Evolutionary conservation across 2,888 invertebrate species (phyloP), one percentile per base, ranked within the genome.

Genomic region (Hyalella azteca): DNA sequence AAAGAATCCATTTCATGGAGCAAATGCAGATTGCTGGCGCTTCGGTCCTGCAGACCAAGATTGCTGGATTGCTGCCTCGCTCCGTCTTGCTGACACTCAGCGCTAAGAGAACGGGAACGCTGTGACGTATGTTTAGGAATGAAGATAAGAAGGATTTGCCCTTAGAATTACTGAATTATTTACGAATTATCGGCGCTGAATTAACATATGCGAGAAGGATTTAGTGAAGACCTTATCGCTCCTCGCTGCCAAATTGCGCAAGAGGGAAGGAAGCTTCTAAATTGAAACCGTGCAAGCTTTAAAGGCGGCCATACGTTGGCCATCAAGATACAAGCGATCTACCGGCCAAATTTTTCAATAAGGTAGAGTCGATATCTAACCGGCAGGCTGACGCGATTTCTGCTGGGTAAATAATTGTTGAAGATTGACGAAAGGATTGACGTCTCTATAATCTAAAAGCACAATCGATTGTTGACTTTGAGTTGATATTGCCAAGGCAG

Each of bases 141-240:
- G 66, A 66, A 66, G 66, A 66, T 66, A 66, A 66, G 66, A 36
- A 66, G 66, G 66, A 66, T 66, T 66, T 66, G 66, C 66, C 66
- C 66, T 66, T 66, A 66, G 66, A 66, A 66, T 66, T 66, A 66
- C 66, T 66, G 66, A 66, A 66, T 66, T 66, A 66, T 66, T 66
- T 66, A 66, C 66, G 66, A 66, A 66, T 66, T 66, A 66, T 66
- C 66, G 66, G 66, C 66, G 19, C 36, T 32, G 36, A 66, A 66
- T 66, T 66, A 66, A 66, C 66, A 66, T 66, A 66, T 36, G 66
- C 36, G 32, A 66, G 66, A 66, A 66, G 66, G 66, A 32, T 66
- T 66, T 66, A 66, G 15, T 9, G 36, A 36, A 66, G 66, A 66
- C 66, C 36, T 66, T 66, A 66, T 66, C 66, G 39, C 15, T 19